Evolutionary conservation across 2,888 invertebrate genomes (phyloP).

Genomic region (Andrena bucephala): DNA sequence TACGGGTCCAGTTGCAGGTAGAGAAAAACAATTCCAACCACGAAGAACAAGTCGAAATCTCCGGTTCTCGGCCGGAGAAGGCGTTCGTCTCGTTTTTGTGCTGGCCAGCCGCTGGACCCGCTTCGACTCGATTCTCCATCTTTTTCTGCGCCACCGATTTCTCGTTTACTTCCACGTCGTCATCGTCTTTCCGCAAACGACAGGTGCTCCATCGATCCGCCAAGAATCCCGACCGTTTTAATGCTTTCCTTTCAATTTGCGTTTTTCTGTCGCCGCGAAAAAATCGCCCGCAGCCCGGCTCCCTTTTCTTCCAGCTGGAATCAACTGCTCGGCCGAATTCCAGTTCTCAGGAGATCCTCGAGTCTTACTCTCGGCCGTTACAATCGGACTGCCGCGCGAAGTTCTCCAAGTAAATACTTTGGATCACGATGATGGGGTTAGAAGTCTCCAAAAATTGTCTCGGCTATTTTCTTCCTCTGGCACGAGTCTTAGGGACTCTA

Average conservation of each 20-base stretch:
- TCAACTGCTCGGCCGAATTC: conserved; percentile 5
- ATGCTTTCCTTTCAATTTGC: conserved; percentile 28
- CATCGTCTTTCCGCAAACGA: conserved; percentile 34
- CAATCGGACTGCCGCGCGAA: neutral
- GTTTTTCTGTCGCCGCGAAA: neutral
- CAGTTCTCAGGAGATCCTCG: neutral
- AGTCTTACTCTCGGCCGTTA: neutral
- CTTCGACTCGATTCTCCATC: conserved; percentile 7
- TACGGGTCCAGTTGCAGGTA: conserved; percentile 71
- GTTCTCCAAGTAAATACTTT: neutral
- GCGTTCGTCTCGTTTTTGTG: conserved; percentile 48
- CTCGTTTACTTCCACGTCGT: conserved; percentile 38
- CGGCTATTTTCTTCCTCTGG: neutral
- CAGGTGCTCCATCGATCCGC: conserved; percentile 39
- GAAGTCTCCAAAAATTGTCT: neutral
- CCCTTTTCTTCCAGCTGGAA: conserved; percentile 5
- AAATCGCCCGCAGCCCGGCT: neutral
- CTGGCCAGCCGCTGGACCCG: conserved; percentile 9
- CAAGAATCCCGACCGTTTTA: conserved; percentile 3
- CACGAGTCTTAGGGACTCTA: neutral
- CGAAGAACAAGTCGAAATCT: conserved; percentile 37
- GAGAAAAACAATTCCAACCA: conserved; percentile 59
- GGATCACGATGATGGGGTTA: neutral
- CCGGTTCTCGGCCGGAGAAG: conserved; percentile 20
- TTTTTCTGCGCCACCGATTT: conserved; percentile 53